Evolutionary conservation across 2,113 vertebrate species (phyloP).

Genomic region (Corvus moneduloides): DNA sequence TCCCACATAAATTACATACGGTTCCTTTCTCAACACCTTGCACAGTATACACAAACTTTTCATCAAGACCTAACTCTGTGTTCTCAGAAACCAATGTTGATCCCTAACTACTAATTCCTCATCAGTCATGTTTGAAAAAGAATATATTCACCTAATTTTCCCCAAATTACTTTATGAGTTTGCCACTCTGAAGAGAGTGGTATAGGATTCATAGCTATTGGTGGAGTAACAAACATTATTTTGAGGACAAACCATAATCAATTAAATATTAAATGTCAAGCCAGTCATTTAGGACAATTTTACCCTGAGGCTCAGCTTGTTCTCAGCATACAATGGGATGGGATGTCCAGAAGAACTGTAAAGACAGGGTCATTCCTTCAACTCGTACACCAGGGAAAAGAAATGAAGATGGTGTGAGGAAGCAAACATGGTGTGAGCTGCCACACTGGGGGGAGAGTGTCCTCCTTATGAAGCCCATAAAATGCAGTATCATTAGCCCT

Average conservation of each 20-base stretch:
- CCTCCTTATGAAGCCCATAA: background rate
- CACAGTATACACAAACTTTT: background rate
- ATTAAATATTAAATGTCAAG: background rate
- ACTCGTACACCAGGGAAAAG: background rate
- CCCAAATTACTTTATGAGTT: background rate
- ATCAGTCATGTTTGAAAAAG: background rate
- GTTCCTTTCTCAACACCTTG: background rate
- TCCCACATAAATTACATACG: background rate
- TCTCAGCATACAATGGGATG: background rate
- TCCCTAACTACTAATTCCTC: background rate
- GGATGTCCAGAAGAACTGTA: background rate
- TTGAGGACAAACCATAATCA: slow-evolving; percentile 19
- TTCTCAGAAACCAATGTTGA: background rate
- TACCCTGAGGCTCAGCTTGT: slow-evolving; percentile 16
- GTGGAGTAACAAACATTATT: background rate
- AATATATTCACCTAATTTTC: background rate
- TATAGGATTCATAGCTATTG: background rate
- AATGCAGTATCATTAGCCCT: background rate
- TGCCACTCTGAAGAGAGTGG: background rate
- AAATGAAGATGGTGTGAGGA: background rate
- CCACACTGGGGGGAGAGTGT: background rate
- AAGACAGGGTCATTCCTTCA: background rate
- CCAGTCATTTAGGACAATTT: background rate
- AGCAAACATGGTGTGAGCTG: background rate
- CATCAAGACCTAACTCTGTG: background rate